phyloP scores from a whole-genome alignment of 1,140 invertebrate species.

The Neodiprion lecontei region DNA sequence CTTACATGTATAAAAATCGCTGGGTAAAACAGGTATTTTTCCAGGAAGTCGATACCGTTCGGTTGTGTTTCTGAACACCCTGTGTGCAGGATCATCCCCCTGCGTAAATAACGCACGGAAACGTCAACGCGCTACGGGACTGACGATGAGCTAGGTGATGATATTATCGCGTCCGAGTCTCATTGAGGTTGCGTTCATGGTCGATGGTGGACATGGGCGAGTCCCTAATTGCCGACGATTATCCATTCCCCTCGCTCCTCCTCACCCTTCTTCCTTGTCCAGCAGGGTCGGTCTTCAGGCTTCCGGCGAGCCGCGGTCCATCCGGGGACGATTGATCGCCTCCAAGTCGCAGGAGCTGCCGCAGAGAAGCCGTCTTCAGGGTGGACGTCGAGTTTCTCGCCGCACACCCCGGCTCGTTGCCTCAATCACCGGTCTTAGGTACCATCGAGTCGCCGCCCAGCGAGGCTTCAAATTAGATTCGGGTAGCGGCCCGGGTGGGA shows the following conservation, averaged over 20 bases:
- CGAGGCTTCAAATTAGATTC: slow-evolving; percentile 3
- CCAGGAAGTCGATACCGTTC: no score
- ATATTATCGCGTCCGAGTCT: no score
- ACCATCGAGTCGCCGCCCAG: not conserved
- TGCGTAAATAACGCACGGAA: no score
- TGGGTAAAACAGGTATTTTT: no score
- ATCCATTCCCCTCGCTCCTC: slow-evolving; percentile 1
- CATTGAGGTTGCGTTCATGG: no score
- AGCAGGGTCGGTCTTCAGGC: not conserved
- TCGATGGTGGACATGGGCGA: no score
- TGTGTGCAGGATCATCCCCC: no score
- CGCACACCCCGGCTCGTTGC: not conserved
- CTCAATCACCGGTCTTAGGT: slow-evolving; percentile 2
- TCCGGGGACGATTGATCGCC: not conserved
- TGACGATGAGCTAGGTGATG: no score
- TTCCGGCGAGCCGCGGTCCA: not conserved
- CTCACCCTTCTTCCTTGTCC: not conserved
- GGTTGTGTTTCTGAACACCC: no score
- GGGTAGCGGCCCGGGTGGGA: not conserved
- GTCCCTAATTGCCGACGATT: slow-evolving; percentile 1
- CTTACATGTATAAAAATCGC: no score
- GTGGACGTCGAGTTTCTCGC: not conserved
- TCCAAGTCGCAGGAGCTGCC: not conserved
- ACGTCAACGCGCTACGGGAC: no score
- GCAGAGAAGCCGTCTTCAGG: not conserved